phyloP scores from a whole-genome alignment of 2,113 vertebrate species.

The Rhea pennata region DNA sequence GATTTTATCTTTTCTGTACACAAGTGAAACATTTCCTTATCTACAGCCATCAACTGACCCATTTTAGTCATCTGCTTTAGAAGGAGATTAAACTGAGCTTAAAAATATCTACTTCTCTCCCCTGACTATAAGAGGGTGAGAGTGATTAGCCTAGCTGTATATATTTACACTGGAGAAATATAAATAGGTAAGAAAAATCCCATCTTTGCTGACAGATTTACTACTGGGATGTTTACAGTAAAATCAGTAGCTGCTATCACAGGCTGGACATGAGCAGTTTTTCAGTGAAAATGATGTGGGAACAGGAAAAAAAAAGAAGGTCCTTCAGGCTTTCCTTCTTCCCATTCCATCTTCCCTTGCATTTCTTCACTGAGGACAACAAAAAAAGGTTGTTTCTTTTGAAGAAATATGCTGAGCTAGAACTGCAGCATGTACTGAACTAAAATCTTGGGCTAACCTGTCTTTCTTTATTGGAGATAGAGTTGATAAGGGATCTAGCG shows the following conservation, averaged over 20 bases:
- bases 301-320: rapidly evolving
- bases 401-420: neutral
- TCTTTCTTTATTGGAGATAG: neutral
- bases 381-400: neutral
- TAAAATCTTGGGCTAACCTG: neutral
- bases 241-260: neutral
- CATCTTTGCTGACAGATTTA: slow-evolving; percentile 39
- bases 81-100: slow-evolving; percentile 55
- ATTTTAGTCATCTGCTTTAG: slow-evolving; percentile 33
- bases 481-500: neutral
- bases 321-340: neutral
- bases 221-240: neutral
- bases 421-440: neutral
- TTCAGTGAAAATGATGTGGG: neutral
- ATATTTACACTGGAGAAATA: slow-evolving; percentile 49
- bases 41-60: slow-evolving; percentile 8
- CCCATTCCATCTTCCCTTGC: neutral
- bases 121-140: slow-evolving; percentile 17
- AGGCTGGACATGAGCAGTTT: neutral
- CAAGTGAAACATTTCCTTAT: neutral
- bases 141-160: slow-evolving; percentile 44
- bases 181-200: slow-evolving; percentile 46
- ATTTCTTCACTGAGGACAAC: neutral
- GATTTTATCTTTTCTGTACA: neutral
- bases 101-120: slow-evolving; percentile 43